A percentile compares a stretch with the other conserved stretches of the same genome.
phyloP scores from a whole-genome alignment of 2,113 vertebrate genomes.

The Petroica traversi region DNA sequence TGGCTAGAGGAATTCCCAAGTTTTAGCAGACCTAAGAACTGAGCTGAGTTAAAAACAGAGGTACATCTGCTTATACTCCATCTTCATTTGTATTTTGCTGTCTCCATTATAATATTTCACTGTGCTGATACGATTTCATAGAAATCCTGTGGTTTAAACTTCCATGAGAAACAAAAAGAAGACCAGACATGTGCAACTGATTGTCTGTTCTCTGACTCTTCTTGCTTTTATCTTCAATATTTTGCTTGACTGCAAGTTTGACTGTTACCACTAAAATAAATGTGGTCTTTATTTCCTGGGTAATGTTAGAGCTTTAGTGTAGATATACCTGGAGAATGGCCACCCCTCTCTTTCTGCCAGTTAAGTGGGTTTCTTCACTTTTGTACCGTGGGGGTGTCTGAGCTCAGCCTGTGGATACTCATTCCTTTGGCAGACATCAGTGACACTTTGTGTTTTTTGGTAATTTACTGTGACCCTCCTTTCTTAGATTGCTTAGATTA shows the following conservation, averaged over 20 bases:
- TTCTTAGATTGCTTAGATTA: background rate
- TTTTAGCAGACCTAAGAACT: background rate
- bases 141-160: slow-evolving; percentile 16
- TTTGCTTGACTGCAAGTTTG: background rate
- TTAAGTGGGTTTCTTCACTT: background rate
- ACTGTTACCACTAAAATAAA: background rate
- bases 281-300: background rate
- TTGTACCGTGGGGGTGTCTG: background rate
- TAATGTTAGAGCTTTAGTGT: background rate
- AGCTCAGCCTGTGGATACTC: background rate
- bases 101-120: background rate
- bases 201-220: slow-evolving; percentile 19
- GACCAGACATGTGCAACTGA: background rate
- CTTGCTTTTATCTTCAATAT: slow-evolving; percentile 15
- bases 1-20: background rate
- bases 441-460: background rate
- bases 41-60: background rate
- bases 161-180: background rate
- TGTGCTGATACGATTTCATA: slow-evolving; percentile 18
- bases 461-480: background rate
- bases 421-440: background rate
- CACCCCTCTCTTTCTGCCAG: background rate
- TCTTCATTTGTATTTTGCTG: slow-evolving; percentile 21
- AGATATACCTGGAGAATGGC: background rate
- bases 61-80: slow-evolving; percentile 18